Base-by-base conservation (phyloP, 2,113 vertebrate genomes). In the Cynocephalus volans region DNA sequence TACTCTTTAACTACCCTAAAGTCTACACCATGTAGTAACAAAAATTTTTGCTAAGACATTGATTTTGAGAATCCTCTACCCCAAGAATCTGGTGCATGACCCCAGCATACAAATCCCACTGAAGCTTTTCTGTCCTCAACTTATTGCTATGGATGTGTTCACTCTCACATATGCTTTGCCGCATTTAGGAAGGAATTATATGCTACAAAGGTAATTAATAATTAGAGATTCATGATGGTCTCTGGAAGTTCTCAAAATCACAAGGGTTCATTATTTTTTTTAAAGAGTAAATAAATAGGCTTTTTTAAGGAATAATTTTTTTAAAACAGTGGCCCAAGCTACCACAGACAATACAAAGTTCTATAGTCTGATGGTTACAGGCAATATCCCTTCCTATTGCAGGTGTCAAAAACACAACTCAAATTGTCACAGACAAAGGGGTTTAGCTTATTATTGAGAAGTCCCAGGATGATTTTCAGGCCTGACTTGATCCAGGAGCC, bases 21-120 rank as follows among this genome's bases (percentile, higher is more conserved):
- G 48, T 70, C 28, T 28, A 41, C 52, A 70, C 76, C 60, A 64
- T 15, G 21, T 28, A 76, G 65, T 64, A 94, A 90, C 11, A 36
- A 18, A 76, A 82, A 80, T 75, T 52, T 93, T 85, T 88, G 36
- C 77, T 81, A 62, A 93, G 52, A 93, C 6, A 64, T 89, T 96
- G 26, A 85, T 89, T 92, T 93, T 82, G 50, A 89, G 83, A 85
- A 84, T 81, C 26, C 65, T 76, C 1, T 79, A 19, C 41, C 92
- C 82, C 70, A 75, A n/a, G 60, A 0, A 2, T 41, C 80, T 83
- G 76, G n/a, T 80, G 28, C 45, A 48, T 79, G 19, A 77, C 54
- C 69, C 31, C 26, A 93, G n/a, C 6, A 86, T 73, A 91, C 79
- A 92, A 65, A 96, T 81, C 62, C 82, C 41, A 72, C 3, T 31